Percentiles rank a stretch among this genome's conserved stretches.
Evolutionary conservation across 2,797 vertebrate genomes (phyloP).

Genomic region (Chelonia mydas): DNA sequence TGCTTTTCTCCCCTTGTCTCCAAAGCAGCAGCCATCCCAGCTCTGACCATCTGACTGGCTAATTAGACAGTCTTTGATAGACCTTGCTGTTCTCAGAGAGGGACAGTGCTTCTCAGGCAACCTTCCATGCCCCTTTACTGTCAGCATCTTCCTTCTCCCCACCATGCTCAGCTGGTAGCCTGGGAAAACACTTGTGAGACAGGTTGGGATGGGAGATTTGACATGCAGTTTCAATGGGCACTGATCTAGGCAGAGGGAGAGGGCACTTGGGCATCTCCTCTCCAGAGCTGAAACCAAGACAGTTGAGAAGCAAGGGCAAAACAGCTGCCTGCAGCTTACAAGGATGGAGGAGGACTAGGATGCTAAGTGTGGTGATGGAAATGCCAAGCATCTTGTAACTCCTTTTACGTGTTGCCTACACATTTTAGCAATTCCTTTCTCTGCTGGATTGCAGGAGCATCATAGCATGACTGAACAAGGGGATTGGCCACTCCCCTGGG

Average conservation of each 20-base stretch:
- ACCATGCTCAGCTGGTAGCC: background rate
- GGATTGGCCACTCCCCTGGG: background rate
- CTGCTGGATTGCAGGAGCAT: background rate
- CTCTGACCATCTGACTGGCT: background rate
- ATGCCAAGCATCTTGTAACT: background rate
- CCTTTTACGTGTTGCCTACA: background rate
- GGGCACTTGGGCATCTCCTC: background rate
- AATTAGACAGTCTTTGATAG: background rate
- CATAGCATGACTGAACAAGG: background rate
- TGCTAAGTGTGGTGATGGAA: background rate
- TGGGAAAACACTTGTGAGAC: background rate
- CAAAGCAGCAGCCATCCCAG: background rate
- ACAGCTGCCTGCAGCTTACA: fast-evolving
- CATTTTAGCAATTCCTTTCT: background rate
- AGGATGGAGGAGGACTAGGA: background rate
- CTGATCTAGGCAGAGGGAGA: background rate
- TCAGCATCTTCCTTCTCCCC: background rate
- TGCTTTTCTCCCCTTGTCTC: background rate
- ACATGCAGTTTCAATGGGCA: background rate
- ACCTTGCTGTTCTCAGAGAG: background rate
- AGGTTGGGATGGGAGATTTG: background rate
- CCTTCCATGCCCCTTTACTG: background rate
- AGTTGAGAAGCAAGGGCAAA: fast-evolving
- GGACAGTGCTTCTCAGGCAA: background rate
- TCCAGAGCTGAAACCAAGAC: fast-evolving